Evolutionary conservation across 2,888 invertebrate species (phyloP), one percentile per base, ranked within the genome.

Genomic region (Mycogona germanica): DNA sequence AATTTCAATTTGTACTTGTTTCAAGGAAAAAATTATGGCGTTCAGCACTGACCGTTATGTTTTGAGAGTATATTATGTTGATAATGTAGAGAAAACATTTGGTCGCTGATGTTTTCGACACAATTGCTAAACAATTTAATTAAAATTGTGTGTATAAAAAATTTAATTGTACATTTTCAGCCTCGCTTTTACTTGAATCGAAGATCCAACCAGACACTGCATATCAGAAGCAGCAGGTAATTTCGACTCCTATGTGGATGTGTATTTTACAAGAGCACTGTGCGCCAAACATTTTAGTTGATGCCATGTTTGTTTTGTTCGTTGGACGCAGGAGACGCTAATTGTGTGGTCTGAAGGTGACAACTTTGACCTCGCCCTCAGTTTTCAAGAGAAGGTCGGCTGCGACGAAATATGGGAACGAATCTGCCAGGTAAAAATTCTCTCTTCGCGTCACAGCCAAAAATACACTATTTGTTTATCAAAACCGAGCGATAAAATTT

Each of bases 351-450:
- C 97, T 25, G 98, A 99, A 74, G 93, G 93, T 59, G 98, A 98
- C 70, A 95, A 95, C 71, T 96, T 93, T 73, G 98, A 99, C 75
- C 79, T 98, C 71, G 98, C 98, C 53, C 76, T 99, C 64, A 97
- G 97, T 77, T 99, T 99, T 77, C 98, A 99, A 78, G 98, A 99
- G 73, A 97, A 97, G 75, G 89, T 88, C 58, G 98, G 98, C 67
- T 98, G 98, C 77, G 97, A 98, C 79, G 98, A 98, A 74, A 96
- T 99, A 65, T 99, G 98, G 98, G 96, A 96, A 68, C 96, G 96
- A 74, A 98, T 99, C 67, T 99, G 98, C 73, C 87, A 91, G 78
- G 87, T 85, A 73, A 69, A 68, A 53, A 7, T 37, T n/a, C n/a
- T n/a, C n/a, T n/a, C n/a, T n/a, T n/a, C n/a, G n/a, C n/a, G n/a